A percentile compares a stretch with the other conserved stretches of the same genome.
Conservation (phyloP, 2,797 vertebrate genomes). For the Coracias cyanogaster region DNA sequence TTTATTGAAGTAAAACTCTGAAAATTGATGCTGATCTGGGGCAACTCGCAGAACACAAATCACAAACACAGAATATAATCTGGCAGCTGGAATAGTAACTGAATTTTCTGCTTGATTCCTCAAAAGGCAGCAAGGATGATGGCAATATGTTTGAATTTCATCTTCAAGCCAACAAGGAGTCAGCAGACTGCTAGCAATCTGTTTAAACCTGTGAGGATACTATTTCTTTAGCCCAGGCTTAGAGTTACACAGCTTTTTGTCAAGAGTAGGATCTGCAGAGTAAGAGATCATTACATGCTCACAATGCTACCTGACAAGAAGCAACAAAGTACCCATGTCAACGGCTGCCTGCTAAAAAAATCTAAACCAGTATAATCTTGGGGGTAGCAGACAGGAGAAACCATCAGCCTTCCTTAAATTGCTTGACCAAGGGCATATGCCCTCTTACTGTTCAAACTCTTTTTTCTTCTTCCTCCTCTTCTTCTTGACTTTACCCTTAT, state of each 20-base stretch:
- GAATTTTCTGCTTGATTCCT: conserved; percentile 12
- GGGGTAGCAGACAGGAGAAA: background rate
- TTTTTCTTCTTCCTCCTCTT: background rate
- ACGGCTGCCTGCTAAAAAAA: background rate
- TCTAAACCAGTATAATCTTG: background rate
- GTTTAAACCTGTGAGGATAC: background rate
- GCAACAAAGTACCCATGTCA: background rate
- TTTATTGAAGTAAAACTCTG: background rate
- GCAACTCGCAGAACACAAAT: background rate
- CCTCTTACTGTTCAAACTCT: background rate
- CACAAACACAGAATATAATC: background rate
- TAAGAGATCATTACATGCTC: background rate
- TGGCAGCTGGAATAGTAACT: background rate
- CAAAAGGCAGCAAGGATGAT: background rate
- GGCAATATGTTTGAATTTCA: background rate
- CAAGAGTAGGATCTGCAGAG: background rate
- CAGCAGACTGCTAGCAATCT: background rate
- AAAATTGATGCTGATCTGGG: background rate
- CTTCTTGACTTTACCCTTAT: background rate
- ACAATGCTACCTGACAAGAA: background rate
- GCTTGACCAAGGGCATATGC: background rate
- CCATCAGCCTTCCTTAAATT: background rate
- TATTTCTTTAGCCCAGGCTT: background rate
- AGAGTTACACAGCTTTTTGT: background rate
- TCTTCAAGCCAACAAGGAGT: background rate